A percentile compares a stretch with the other conserved stretches of the same genome.
Evolutionary conservation across 2,888 invertebrate genomes (phyloP).

Genomic region (Agriopis marginaria): DNA sequence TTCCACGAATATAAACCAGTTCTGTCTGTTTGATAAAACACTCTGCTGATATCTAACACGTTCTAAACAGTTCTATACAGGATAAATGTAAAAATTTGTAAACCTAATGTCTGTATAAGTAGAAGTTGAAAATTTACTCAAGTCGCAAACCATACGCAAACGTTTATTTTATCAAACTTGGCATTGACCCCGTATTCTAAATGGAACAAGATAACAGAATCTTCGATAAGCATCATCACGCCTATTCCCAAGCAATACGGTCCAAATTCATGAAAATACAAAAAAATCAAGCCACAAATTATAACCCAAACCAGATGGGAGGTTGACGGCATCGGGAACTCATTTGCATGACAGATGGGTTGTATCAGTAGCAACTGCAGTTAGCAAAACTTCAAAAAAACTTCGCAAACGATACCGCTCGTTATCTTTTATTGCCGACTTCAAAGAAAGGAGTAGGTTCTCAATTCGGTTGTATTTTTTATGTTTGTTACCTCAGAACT

Average conservation of each 20-base stretch:
- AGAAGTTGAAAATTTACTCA: conserved; percentile 1
- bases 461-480: too few species aligned
- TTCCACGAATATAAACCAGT: conserved; percentile 34
- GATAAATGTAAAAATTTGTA: background rate
- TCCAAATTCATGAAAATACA: conserved; percentile 37
- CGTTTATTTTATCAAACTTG: conserved; percentile 56
- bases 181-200: conserved; percentile 61
- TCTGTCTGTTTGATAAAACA: conserved; percentile 16
- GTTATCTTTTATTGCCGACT: background rate
- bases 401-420: background rate
- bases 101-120: too few species aligned
- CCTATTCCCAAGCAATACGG: conserved; percentile 43
- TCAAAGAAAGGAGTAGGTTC: too few species aligned
- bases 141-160: conserved; percentile 20
- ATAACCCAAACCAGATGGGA: conserved; percentile 51
- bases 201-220: conserved; percentile 52
- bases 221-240: conserved; percentile 33
- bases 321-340: conserved; percentile 43
- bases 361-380: conserved; percentile 47
- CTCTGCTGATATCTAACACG: background rate
- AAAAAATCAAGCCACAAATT: conserved; percentile 46
- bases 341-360: conserved; percentile 62
- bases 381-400: conserved; percentile 18
- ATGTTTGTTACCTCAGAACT: too few species aligned
- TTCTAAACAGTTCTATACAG: background rate